These are phyloP conservation scores for Eubasilissa splendida DNA, from an alignment of 2,888 invertebrate genomes.

Conservation along the genomic window DNA sequence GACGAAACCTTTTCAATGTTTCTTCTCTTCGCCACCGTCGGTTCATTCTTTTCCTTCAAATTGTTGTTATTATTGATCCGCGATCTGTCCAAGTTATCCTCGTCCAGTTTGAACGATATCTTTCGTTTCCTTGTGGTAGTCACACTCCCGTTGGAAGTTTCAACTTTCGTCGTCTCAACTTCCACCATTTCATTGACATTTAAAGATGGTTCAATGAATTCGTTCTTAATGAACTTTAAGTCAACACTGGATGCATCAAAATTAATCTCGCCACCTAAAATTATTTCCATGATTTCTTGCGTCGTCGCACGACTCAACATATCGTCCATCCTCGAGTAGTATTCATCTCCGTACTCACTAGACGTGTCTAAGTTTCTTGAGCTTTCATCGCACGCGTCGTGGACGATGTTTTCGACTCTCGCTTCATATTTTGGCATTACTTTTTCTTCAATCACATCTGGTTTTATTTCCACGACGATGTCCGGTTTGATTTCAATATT, in stretches of 20 bases:
- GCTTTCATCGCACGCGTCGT: neutral
- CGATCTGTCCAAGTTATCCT: slow-evolving; percentile 30
- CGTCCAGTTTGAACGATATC: slow-evolving; percentile 40
- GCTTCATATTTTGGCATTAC: neutral
- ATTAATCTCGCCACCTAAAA: slow-evolving; percentile 65
- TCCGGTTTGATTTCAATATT: slow-evolving; percentile 42
- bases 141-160: slow-evolving; percentile 15
- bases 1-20: slow-evolving; percentile 29
- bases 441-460: slow-evolving; percentile 36
- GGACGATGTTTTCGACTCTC: neutral
- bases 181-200: neutral
- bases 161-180: neutral
- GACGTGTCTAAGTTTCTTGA: neutral
- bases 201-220: neutral
- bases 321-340: slow-evolving; percentile 69
- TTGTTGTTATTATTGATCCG: slow-evolving; percentile 53
- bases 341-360: slow-evolving; percentile 56
- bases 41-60: slow-evolving; percentile 32
- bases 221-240: slow-evolving; percentile 57
- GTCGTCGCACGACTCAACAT: slow-evolving; percentile 69
- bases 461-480: slow-evolving; percentile 28
- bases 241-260: slow-evolving; percentile 62
- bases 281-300: slow-evolving; percentile 71
- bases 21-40: slow-evolving; percentile 28
- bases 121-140: slow-evolving; percentile 43